Base-by-base conservation (phyloP, 2,113 vertebrate species). In the Callionymus lyra region DNA sequence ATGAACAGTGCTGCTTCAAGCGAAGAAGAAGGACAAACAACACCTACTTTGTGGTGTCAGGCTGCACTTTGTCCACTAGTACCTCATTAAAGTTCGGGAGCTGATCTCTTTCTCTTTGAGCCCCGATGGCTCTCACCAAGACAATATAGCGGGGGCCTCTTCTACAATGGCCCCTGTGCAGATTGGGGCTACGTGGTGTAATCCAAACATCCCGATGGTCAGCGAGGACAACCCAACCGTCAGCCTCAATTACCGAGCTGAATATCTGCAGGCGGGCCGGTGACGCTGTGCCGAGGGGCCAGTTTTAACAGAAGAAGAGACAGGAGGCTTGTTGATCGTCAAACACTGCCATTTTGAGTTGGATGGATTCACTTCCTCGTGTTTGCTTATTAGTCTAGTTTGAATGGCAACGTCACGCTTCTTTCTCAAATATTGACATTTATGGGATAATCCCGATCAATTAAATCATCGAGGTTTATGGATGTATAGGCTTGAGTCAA, bases 31-130 rank as follows among this genome's bases (percentile, higher is more conserved):
- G 12, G 18, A 40, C 9, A n/a, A 16, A 59, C 51, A 36, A 49
- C 45, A 35, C 47, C 44, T 55, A 50, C 70, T 38, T 50, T 62
- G 54, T 70, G 56, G 40, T 45, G 56, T 65, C 65, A 21, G 34
- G 47, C 31, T 11, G 52, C 36, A 41, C 59, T 58, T 68, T 43
- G 53, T 65, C 63, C 44, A 53, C 44, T 34, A 42, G 55, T 46
- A 57, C 65, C 84, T 87, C 84, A 86, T 88, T 86, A 86, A 77
- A 63, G 59, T 65, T 65, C 63, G 59, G 66, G 65, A 71, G 41
- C 15, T 12, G 15, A 16, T 57, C 51, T 73, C 65, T 79, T 70
- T 58, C 62, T 58, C 69, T 70, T 52, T 53, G 55, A 71, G 74
- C 70, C 59, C 56, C 55, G 65, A 58, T 65, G 63, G 65, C 67